Evolutionary conservation across 2,888 invertebrate species (phyloP), one percentile per base, ranked within the genome.

Genomic region (Polydrusus tereticollis): DNA sequence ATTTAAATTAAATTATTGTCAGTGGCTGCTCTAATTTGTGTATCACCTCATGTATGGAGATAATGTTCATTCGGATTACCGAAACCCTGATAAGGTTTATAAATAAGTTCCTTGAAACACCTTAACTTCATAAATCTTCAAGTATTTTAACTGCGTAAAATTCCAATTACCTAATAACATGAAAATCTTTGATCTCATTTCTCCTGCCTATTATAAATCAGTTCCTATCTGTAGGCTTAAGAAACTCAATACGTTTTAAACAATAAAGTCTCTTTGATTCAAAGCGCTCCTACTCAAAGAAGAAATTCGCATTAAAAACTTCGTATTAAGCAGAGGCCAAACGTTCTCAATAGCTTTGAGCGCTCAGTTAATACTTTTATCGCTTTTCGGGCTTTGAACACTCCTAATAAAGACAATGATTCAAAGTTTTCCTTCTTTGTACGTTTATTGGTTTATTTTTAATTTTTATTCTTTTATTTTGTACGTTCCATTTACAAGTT

Each of bases 321-420:
- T 52, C 69, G 62, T 69, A 69, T 69, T 60, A 60, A 64, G 52
- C 55, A 47, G 69, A 52, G 55, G 62, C 58, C 69, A 45, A 69
- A 69, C 43, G 62, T 4, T 68, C 70, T 70, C 70, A 59, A 70
- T 64, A 65, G 64, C 70, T 70, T 70, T 64, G 64, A 58, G 41
- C 64, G 26, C 58, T 64, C 64, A 64, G 64, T 70, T 63, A 70
- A 70, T 70, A 63, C 70, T 70, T 65, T 70, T 70, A 70, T 70
- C 70, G 70, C 64, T 64, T 65, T 70, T 59, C 21, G 47, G 58
- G 70, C 64, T 64, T 65, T 65, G 64, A 64, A 64, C 59, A 47
- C 58, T 64, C 50, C 23, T 52, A 14, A 70, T 63, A 70, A 63
- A 62, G 38, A 29, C 58, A 55, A 55, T 64, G 50, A 59, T 14